Percentiles rank a stretch among this genome's conserved stretches.
These are phyloP conservation scores for Colostygia pectinataria DNA, from an alignment of 2,888 invertebrate genomes.

Conservation along the genomic window DNA sequence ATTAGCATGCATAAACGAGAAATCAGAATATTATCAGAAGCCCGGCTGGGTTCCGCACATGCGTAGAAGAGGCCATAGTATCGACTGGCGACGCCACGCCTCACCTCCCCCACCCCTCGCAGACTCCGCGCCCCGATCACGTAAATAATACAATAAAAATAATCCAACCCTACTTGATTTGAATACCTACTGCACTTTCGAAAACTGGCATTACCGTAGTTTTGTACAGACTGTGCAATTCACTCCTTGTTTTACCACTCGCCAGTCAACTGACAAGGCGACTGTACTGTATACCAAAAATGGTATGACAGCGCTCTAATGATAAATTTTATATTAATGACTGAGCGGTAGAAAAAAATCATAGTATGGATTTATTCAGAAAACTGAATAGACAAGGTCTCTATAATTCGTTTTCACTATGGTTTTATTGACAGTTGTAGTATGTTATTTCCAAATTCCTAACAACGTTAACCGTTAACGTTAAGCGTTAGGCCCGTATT, in stretches of 20 bases:
- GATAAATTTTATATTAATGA: constrained; percentile 32
- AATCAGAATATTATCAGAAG: constrained; percentile 74
- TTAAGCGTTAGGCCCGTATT: too few species aligned
- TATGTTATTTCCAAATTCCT: too few species aligned
- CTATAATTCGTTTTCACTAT: too few species aligned
- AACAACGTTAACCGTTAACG: too few species aligned
- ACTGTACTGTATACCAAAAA: constrained; percentile 37
- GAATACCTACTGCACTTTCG: constrained; percentile 45
- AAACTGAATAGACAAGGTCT: too few species aligned
- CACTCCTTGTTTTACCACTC: constrained; percentile 37
- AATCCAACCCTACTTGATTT: constrained; percentile 68
- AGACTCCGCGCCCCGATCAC: constrained; percentile 59
- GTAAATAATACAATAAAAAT: constrained; percentile 79
- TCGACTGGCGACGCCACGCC: constrained; percentile 54
- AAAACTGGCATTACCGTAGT: constrained; percentile 12
- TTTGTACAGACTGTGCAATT: constrained; percentile 34
- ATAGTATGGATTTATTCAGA: constrained; percentile 29
- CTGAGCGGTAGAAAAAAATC: constrained; percentile 26
- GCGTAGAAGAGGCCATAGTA: constrained; percentile 59
- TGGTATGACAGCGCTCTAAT: constrained; percentile 35
- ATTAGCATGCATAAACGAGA: constrained; percentile 76
- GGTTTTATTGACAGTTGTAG: too few species aligned
- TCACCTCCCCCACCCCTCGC: constrained; percentile 50
- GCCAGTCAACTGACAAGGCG: constrained; percentile 23
- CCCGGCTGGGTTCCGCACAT: constrained; percentile 66